These are phyloP conservation scores for Probaryconus sp. DNA, from an alignment of 1,140 invertebrate species.

Conservation along the genomic window DNA sequence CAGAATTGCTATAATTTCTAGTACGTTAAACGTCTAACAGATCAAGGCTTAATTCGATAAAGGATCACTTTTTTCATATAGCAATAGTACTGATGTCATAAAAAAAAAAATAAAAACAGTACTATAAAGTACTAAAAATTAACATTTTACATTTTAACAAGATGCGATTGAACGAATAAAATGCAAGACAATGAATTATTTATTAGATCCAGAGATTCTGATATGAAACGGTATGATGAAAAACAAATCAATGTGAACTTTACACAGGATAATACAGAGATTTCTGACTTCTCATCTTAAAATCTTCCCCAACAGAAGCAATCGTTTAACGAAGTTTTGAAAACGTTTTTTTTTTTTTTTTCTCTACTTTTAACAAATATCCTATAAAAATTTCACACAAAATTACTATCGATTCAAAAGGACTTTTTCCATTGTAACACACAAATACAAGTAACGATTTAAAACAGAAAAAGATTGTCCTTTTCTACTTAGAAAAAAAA, in stretches of 20 bases:
- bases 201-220: slow-evolving; percentile 32
- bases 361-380: no score
- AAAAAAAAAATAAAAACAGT: slow-evolving; percentile 39
- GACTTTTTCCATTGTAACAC: no score
- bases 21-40: slow-evolving; percentile 25
- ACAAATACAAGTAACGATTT: no score
- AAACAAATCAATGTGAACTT: slow-evolving; percentile 20
- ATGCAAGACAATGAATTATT: slow-evolving; percentile 51
- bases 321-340: no score
- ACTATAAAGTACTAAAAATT: slow-evolving; percentile 44
- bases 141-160: slow-evolving; percentile 48
- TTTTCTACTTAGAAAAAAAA: no score
- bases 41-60: slow-evolving; percentile 30
- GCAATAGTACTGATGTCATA: slow-evolving; percentile 1
- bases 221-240: slow-evolving; percentile 4
- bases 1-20: slow-evolving; percentile 27
- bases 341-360: no score
- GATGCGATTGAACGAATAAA: slow-evolving; percentile 35
- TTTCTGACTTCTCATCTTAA: no score
- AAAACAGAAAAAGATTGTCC: no score
- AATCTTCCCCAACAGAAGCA: no score
- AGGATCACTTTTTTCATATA: slow-evolving; percentile 17
- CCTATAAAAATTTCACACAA: no score
- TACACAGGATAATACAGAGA: no score
- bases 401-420: no score